Conservation (phyloP, 1,140 invertebrate genomes). For the Hormaphis cornu region DNA sequence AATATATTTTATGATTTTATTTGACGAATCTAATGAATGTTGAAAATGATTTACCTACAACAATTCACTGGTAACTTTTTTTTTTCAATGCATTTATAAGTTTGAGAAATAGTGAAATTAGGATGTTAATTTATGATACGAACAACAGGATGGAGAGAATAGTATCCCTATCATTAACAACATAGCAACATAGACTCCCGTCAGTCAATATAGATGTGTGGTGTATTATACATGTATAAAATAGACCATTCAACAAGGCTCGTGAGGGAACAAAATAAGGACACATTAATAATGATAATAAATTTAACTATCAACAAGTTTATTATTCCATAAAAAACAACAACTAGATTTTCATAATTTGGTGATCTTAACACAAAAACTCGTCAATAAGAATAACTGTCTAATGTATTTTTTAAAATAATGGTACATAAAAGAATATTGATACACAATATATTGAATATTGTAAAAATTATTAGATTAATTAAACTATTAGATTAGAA, state of each 20-base stretch:
- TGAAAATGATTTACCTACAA: too few relatives aligned
- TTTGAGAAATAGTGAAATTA: not conserved
- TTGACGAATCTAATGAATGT: too few relatives aligned
- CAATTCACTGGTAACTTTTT: not conserved
- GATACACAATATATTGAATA: too few relatives aligned
- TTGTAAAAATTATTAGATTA: too few relatives aligned
- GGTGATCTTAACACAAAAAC: not conserved
- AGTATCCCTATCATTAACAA: not conserved
- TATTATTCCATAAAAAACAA: constrained; percentile 8
- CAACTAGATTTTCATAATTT: constrained; percentile 1
- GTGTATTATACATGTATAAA: too few relatives aligned
- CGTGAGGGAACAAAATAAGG: not conserved
- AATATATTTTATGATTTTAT: too few relatives aligned
- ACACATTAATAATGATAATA: too few relatives aligned
- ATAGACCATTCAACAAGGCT: too few relatives aligned
- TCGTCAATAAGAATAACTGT: not conserved
- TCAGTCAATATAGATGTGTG: too few relatives aligned
- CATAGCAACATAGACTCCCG: constrained; percentile 12
- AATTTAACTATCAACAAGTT: constrained; percentile 17
- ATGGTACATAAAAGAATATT: too few relatives aligned
- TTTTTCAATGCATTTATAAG: not conserved
- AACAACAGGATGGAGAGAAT: not conserved
- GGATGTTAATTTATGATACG: not conserved
- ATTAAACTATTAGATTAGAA: too few relatives aligned
- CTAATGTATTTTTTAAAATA: not conserved